Base-by-base conservation (phyloP, 1,140 invertebrate species). In the Aphidius gifuensis region DNA sequence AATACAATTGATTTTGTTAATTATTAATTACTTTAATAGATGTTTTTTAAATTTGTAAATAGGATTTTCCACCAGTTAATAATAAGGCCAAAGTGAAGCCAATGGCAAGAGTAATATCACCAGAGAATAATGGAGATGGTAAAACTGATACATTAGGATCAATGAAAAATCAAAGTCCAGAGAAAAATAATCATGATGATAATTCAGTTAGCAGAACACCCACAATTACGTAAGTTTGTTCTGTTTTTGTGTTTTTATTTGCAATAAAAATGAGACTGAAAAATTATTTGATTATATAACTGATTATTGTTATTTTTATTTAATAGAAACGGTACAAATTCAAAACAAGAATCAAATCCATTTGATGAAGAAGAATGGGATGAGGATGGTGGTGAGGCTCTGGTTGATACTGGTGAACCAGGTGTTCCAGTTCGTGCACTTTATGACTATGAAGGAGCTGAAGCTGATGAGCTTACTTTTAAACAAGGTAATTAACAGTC, bases 401-500 rank as follows among this genome's bases (percentile, higher is more conserved):
- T 96, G 64, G 89, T 93, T 40, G 93, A 97, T 79, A 92, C 90
- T 67, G 94, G 94, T 44, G 92, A 96, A 82, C 92, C 93, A 51
- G 94, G 94, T 23, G 89, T 97, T 67, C 92, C 93, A 49, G 96
- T 98, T 40, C 88, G 92, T 74, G 96, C 96, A 39, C 83, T 99
- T 3, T 98, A 98, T 77, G 94, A 98, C 81, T 99, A 99, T 77
- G 92, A 93, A 69, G 94, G 94, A 65, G 93, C 94, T 3, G 97
- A 98, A 85, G 91, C 90, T 67, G 97, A 98, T 82, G 97, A 99
- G 82, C 86, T 99, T 11, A 93, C 88, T 80, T 98, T 98, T 80
- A 92, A 94, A 83, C 91, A 93, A 87, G 97, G 96, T 96, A 79
- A 67, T 6, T 16, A 4, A n/a, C 5, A n/a, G 5, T 9, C 2